These are phyloP conservation scores for Arrhopalites spinosus DNA, from an alignment of 2,888 invertebrate genomes.

Conservation along the genomic window DNA sequence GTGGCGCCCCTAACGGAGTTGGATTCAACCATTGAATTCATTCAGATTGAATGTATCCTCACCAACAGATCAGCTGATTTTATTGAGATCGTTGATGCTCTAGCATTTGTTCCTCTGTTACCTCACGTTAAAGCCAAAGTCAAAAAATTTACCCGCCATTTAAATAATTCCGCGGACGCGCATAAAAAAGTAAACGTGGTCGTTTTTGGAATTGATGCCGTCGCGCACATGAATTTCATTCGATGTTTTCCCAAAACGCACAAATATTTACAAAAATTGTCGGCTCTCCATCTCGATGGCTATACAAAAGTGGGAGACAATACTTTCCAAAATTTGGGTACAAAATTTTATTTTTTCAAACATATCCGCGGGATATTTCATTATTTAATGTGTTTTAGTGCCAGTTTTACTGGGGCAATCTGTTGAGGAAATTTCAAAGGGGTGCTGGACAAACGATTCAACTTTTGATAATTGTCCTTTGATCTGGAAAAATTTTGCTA, in stretches of 20 bases:
- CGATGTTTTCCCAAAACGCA: constrained; percentile 80
- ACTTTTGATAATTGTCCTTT: constrained; percentile 80
- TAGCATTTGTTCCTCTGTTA: background rate
- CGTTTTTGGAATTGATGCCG: constrained; percentile 80
- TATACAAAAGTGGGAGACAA: constrained; percentile 94
- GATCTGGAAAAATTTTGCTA: constrained; percentile 80
- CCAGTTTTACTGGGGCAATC: no score
- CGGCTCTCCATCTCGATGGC: constrained; percentile 78
- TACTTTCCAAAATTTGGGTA: constrained; percentile 81
- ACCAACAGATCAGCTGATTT: no score
- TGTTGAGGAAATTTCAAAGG: no score
- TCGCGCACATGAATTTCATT: constrained; percentile 82
- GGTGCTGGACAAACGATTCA: no score
- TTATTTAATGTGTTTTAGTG: no score
- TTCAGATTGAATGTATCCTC: no score
- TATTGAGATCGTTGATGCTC: background rate
- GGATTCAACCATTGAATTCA: no score
- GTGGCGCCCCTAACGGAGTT: no score
- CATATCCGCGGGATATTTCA: no score
- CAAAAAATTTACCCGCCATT: background rate
- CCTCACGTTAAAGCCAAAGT: background rate
- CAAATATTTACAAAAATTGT: constrained; percentile 66
- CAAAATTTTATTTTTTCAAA: no score
- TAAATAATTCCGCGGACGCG: background rate
- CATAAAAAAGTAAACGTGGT: constrained; percentile 66